Conservation (phyloP, 2,113 vertebrate species). For the Scartelaos histophorus region DNA sequence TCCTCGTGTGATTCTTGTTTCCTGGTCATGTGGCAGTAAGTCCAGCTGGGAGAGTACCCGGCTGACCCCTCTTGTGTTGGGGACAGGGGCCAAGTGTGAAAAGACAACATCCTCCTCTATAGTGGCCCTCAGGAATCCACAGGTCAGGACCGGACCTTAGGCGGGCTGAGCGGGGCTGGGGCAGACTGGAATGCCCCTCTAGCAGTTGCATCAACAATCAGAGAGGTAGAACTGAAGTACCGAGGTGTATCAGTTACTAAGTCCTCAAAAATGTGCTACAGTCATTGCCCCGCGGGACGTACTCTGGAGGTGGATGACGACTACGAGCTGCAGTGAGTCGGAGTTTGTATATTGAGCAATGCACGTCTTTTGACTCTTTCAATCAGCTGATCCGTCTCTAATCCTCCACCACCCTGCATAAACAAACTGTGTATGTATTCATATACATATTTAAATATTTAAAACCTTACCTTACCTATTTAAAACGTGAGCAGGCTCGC, state of each 20-base stretch:
- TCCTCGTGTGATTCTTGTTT: neutral
- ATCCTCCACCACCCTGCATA: too few species aligned
- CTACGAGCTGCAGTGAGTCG: neutral
- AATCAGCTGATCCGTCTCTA: neutral
- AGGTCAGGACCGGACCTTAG: conserved; percentile 39
- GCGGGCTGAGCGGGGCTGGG: conserved; percentile 51
- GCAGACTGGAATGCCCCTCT: conserved; percentile 68
- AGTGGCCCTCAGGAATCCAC: conserved; percentile 55
- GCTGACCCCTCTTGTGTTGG: conserved; percentile 23
- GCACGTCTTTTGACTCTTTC: neutral
- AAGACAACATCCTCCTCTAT: conserved; percentile 70
- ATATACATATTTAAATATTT: too few species aligned
- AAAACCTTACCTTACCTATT: too few species aligned
- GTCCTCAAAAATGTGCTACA: conserved; percentile 2
- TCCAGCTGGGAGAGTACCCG: conserved; percentile 44
- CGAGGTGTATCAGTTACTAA: conserved; percentile 28
- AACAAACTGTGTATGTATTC: too few species aligned
- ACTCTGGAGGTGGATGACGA: neutral
- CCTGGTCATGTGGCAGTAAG: conserved; percentile 43
- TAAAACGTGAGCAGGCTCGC: too few species aligned
- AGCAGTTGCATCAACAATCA: conserved; percentile 74
- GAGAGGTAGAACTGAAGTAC: conserved; percentile 36
- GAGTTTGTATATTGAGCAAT: neutral
- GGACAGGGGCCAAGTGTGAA: conserved; percentile 54
- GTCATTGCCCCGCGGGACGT: neutral